Conservation (phyloP, 1,140 invertebrate species). For the Aphelinus atriplicis region DNA sequence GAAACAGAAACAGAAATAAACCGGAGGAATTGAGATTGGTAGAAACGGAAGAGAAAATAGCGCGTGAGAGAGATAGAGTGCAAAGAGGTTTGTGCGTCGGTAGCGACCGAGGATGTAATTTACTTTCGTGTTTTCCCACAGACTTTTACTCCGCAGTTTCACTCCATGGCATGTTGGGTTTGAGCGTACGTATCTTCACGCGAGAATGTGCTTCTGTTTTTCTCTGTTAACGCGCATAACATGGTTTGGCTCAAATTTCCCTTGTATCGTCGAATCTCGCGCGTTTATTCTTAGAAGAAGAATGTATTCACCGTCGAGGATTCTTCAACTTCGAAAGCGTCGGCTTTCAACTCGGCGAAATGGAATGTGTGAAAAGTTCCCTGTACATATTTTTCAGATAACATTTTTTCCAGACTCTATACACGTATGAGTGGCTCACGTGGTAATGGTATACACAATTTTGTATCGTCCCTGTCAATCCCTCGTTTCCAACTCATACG, state of each 20-base stretch:
- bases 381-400: too few species aligned
- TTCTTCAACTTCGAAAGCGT: not conserved
- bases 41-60: not conserved
- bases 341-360: too few species aligned
- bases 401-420: too few species aligned
- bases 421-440: too few species aligned
- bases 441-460: too few species aligned
- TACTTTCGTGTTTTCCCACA: constrained; percentile 10
- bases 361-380: too few species aligned
- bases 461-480: too few species aligned
- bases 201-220: not conserved
- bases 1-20: not conserved
- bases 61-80: not conserved
- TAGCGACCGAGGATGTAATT: not conserved
- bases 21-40: not conserved
- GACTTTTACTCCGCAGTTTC: constrained; percentile 9
- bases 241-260: too few species aligned
- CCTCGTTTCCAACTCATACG: too few species aligned
- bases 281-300: too few species aligned
- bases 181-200: not conserved
- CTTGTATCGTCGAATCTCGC: too few species aligned
- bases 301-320: not conserved
- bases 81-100: not conserved
- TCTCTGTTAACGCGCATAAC: too few species aligned
- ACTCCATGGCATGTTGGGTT: not conserved